These are phyloP conservation scores for Trachelus troglodyta DNA, from an alignment of 2,888 invertebrate genomes.

Conservation along the genomic window DNA sequence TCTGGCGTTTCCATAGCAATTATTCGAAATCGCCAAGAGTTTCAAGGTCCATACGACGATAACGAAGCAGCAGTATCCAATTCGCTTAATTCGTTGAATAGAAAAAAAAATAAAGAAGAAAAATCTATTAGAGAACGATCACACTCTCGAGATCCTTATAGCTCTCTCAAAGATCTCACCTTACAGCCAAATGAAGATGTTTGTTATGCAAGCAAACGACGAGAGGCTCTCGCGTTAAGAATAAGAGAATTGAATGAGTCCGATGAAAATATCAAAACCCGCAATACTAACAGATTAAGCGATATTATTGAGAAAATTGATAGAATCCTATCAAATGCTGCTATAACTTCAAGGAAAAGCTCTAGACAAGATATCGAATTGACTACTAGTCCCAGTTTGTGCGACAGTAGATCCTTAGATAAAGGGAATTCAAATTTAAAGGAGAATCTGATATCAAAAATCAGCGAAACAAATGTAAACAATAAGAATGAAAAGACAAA, in stretches of 20 bases:
- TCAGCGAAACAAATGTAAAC: neutral
- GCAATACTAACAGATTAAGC: constrained; percentile 48
- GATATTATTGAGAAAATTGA: constrained; percentile 60
- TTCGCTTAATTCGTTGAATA: neutral
- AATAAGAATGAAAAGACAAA: neutral
- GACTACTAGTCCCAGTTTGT: neutral
- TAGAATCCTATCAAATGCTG: constrained; percentile 49
- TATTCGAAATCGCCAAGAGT: constrained; percentile 3
- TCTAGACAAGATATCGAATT: constrained; percentile 5
- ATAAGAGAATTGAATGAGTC: constrained; percentile 47
- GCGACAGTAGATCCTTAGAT: neutral
- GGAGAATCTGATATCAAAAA: neutral
- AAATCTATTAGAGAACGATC: neutral
- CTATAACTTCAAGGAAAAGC: neutral
- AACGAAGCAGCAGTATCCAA: neutral
- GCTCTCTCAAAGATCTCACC: neutral
- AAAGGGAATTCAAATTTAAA: neutral
- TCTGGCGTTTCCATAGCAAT: constrained; percentile 8
- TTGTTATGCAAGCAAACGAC: constrained; percentile 19
- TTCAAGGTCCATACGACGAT: neutral
- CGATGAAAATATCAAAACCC: constrained; percentile 44
- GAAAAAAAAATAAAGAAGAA: no score
- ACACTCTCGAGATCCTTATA: neutral
- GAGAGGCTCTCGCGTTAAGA: constrained; percentile 37
- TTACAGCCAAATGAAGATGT: neutral